These are phyloP conservation scores for Hozukius guyotensis DNA, from an alignment of 2,797 vertebrate species.

Conservation along the genomic window DNA sequence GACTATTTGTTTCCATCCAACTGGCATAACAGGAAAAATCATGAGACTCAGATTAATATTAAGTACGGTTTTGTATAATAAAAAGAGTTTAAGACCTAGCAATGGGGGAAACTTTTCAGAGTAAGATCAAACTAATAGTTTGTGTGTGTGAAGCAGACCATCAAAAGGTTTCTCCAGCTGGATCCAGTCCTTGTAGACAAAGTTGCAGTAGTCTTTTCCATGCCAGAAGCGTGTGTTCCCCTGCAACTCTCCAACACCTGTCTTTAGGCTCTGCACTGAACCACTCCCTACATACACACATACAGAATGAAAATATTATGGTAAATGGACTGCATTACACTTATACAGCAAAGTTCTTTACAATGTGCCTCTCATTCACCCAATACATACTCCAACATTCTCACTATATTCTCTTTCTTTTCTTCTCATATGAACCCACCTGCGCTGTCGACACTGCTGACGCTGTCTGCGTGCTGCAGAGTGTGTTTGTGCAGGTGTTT, in stretches of 20 bases:
- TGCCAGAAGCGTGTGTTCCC: constrained; percentile 98
- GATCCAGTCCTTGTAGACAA: constrained; percentile 98
- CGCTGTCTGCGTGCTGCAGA: constrained; percentile 86
- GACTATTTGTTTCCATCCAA: constrained; percentile 23
- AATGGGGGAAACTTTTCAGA: background rate
- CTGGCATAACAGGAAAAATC: background rate
- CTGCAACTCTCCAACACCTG: constrained; percentile 89
- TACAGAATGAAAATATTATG: background rate
- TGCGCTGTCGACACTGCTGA: constrained; percentile 90
- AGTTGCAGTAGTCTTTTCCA: constrained; percentile 98
- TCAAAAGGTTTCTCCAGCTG: constrained; percentile 98
- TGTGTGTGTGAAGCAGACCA: constrained; percentile 78
- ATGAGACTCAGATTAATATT: background rate
- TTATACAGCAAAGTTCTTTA: background rate
- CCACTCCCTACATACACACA: constrained; percentile 80
- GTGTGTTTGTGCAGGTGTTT: constrained; percentile 88
- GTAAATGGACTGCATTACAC: background rate
- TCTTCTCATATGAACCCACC: constrained; percentile 74
- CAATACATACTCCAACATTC: background rate
- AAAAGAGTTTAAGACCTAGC: background rate
- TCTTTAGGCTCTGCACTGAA: constrained; percentile 89
- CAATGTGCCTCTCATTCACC: background rate
- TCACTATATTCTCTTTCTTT: background rate
- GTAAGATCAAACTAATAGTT: background rate
- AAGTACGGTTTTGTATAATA: background rate